Conservation (phyloP, 30 jellyfish, hydroid and myxozoan genomes). For the Aurelia sp. region DNA sequence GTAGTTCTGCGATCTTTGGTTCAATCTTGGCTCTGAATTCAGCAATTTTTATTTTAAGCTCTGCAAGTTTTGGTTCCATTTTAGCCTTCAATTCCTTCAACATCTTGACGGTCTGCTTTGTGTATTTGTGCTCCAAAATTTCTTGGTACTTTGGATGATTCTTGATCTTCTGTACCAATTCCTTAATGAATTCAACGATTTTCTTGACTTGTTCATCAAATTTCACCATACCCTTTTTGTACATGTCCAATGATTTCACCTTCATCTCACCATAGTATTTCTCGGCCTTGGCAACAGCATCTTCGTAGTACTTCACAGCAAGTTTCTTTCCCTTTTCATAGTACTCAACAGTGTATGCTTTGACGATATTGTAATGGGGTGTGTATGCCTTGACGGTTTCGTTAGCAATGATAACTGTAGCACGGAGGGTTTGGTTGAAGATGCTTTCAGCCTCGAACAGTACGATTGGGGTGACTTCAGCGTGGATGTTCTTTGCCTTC, state of each 20-base stretch:
- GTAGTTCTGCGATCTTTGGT: constrained; percentile 42
- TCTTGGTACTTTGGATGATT: constrained; percentile 74
- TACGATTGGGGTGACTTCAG: constrained; percentile 78
- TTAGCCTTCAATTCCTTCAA: constrained; percentile 35
- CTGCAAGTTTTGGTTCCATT: constrained; percentile 48
- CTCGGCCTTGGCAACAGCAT: constrained; percentile 25
- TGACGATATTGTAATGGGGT: constrained; percentile 86
- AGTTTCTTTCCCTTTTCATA: constrained; percentile 28
- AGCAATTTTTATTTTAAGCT: constrained; percentile 33
- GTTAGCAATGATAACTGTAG: constrained; percentile 83
- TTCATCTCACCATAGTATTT: constrained; percentile 49
- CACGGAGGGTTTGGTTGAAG: constrained; percentile 94
- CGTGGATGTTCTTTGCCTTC: constrained; percentile 55
- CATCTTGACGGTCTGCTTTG: constrained; percentile 41
- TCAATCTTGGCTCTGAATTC: constrained; percentile 36
- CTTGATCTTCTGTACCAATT: constrained; percentile 56
- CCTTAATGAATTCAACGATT: constrained; percentile 39
- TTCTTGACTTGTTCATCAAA: constrained; percentile 60
- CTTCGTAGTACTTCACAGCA: constrained; percentile 56
- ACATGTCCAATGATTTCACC: constrained; percentile 57
- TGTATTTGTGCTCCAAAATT: constrained; percentile 58
- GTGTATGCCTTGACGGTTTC: constrained; percentile 87
- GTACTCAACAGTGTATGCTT: constrained; percentile 36
- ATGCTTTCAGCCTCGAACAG: constrained; percentile 85
- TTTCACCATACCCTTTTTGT: constrained; percentile 59